Conservation (phyloP, 2,113 vertebrate genomes). For the Microcebus murinus region DNA sequence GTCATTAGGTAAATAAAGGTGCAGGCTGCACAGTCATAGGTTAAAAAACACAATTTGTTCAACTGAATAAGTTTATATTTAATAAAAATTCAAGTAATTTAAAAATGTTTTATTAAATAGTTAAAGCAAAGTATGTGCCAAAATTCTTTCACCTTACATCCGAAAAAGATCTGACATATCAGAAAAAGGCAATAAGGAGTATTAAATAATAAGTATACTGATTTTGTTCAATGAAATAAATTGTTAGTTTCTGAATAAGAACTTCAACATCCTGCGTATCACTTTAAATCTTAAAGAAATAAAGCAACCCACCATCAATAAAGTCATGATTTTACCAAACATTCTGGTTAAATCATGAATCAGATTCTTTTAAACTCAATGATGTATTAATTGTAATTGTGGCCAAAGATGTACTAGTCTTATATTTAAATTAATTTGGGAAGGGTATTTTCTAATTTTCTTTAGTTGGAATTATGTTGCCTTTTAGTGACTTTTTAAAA, state of each 20-base stretch:
- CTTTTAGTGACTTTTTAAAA: not conserved
- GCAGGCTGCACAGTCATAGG: not conserved
- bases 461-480: constrained; percentile 3
- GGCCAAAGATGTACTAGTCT: not conserved
- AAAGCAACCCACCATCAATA: constrained; percentile 24
- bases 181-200: constrained; percentile 7
- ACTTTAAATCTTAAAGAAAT: constrained; percentile 45
- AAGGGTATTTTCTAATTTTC: constrained; percentile 42
- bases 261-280: not conserved
- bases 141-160: not conserved
- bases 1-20: not conserved
- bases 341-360: constrained; percentile 24
- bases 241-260: not conserved
- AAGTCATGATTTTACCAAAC: constrained; percentile 40
- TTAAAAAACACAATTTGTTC: constrained; percentile 25
- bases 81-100: constrained; percentile 64
- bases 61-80: constrained; percentile 35
- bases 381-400: constrained; percentile 7
- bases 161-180: constrained; percentile 25
- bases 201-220: constrained; percentile 12
- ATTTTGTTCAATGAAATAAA: not conserved
- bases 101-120: constrained; percentile 46
- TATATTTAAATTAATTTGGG: not conserved
- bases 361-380: constrained; percentile 34
- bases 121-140: constrained; percentile 10